phyloP scores from a whole-genome alignment of 1,140 invertebrate species.

The Drosophila pandora region DNA sequence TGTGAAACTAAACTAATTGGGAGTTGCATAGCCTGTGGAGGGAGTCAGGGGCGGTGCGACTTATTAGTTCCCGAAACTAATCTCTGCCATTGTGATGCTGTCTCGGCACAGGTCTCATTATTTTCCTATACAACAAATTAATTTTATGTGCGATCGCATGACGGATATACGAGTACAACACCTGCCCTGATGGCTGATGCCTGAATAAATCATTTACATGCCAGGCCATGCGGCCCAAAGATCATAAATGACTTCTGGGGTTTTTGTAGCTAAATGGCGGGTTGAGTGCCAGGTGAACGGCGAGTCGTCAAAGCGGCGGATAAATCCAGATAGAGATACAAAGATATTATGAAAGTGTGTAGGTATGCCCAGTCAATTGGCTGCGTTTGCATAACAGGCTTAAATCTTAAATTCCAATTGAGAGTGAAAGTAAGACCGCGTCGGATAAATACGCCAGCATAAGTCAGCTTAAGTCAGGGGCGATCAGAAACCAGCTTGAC shows the following conservation, averaged over 20 bases:
- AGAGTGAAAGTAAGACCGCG: slow-evolving; percentile 55
- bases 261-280: slow-evolving; percentile 43
- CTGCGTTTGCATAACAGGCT: slow-evolving; percentile 60
- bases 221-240: slow-evolving; percentile 19
- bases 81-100: slow-evolving; percentile 53
- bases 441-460: not conserved
- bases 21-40: not conserved
- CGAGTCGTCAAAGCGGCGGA: slow-evolving; percentile 54
- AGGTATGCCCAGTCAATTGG: slow-evolving; percentile 33
- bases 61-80: slow-evolving; percentile 48
- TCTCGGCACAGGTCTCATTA: slow-evolving; percentile 28
- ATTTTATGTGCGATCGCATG: slow-evolving; percentile 38
- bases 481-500: slow-evolving; percentile 13
- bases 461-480: not conserved
- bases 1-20: slow-evolving; percentile 24
- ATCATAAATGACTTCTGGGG: slow-evolving; percentile 66
- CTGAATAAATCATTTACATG: slow-evolving; percentile 27
- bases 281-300: slow-evolving; percentile 60
- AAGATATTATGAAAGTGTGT: slow-evolving; percentile 34
- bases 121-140: slow-evolving; percentile 33
- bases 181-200: slow-evolving; percentile 9
- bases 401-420: slow-evolving; percentile 49
- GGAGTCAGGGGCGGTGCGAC: not conserved
- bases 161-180: slow-evolving; percentile 14
- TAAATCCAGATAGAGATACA: slow-evolving; percentile 16